Percentiles rank a stretch among this genome's conserved stretches.
phyloP scores from a whole-genome alignment of 1,140 invertebrate species.

The Araneus ventricosus region DNA sequence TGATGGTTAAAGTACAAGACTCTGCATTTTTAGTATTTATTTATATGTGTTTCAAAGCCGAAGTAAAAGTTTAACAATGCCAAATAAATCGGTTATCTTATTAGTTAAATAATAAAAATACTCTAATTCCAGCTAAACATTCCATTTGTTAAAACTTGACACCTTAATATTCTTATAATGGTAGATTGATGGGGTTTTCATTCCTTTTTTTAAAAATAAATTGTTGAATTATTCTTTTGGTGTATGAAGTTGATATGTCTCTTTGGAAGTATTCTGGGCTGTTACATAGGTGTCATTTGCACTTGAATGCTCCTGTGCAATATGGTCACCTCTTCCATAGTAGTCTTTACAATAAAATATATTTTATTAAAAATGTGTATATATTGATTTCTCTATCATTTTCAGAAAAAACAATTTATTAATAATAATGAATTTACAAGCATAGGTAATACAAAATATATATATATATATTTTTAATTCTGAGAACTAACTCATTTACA shows the following conservation, averaged over 20 bases:
- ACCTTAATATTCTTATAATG: not conserved
- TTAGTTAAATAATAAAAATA: not conserved
- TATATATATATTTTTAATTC: constrained; percentile 18
- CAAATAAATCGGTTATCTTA: constrained; percentile 3
- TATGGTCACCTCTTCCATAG: constrained; percentile 35
- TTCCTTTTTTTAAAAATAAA: constrained; percentile 1
- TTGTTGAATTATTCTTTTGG: constrained; percentile 34
- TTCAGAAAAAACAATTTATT: not conserved
- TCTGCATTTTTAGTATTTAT: constrained; percentile 23
- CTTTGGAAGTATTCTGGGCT: not conserved
- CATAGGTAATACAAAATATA: constrained; percentile 44
- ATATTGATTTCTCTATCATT: not conserved
- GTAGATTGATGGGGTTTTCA: not conserved
- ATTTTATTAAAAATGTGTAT: constrained; percentile 50
- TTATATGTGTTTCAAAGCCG: constrained; percentile 29
- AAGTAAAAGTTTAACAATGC: constrained; percentile 19
- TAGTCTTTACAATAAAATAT: constrained; percentile 52
- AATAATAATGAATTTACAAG: constrained; percentile 36
- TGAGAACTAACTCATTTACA: constrained; percentile 20
- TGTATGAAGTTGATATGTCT: constrained; percentile 39
- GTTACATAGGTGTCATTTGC: not conserved
- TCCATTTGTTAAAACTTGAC: constrained; percentile 37
- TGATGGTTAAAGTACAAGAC: constrained; percentile 66
- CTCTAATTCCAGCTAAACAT: constrained; percentile 24
- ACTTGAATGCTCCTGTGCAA: not conserved